These are phyloP conservation scores for Taurulus bubalis DNA, from an alignment of 2,113 vertebrate species.

Conservation along the genomic window DNA sequence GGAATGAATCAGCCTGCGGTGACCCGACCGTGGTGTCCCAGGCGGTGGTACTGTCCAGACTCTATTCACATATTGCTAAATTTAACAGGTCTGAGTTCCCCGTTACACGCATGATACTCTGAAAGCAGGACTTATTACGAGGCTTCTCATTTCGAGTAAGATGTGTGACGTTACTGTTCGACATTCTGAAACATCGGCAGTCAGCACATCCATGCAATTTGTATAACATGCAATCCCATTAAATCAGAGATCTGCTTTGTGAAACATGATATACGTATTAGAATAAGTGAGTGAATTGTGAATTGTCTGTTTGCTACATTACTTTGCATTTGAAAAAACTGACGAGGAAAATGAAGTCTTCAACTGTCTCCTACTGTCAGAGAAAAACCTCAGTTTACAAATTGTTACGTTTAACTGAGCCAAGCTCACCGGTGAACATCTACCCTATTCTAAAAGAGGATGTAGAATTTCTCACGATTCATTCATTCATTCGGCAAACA, in stretches of 20 bases:
- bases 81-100: background rate
- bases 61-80: background rate
- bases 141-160: background rate
- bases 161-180: background rate
- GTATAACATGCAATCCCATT: background rate
- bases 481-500: background rate
- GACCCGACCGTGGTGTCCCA: too few relatives aligned
- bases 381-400: background rate
- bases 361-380: background rate
- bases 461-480: too few relatives aligned
- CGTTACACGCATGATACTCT: background rate
- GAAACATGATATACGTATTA: background rate
- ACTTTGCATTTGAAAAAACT: background rate
- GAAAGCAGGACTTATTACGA: background rate
- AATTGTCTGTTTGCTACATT: background rate
- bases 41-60: background rate
- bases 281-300: background rate
- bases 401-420: background rate
- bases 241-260: background rate
- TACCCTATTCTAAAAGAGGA: background rate
- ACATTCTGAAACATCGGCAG: background rate
- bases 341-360: background rate
- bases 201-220: background rate
- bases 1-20: too few relatives aligned
- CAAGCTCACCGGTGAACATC: background rate